Evolutionary conservation across 1,140 invertebrate genomes (phyloP).

Genomic region (Euwallacea fornicatus): DNA sequence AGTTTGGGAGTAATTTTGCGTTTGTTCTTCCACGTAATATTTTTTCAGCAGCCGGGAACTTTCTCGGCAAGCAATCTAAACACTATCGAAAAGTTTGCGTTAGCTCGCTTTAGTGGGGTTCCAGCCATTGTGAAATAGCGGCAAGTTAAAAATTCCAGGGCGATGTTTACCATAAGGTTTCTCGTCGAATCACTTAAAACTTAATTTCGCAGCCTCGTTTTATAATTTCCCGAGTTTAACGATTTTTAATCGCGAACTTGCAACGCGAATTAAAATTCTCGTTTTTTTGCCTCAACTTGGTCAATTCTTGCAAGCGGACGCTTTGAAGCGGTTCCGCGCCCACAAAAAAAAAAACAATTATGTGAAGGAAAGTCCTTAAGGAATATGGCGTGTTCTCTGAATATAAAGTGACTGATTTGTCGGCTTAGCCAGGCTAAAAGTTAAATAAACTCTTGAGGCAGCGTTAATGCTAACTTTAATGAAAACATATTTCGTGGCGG

Average conservation of each 20-base stretch:
- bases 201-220: conserved; percentile 1
- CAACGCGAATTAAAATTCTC: background rate
- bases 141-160: too few relatives aligned
- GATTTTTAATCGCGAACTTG: background rate
- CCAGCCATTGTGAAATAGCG: too few relatives aligned
- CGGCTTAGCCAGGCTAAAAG: conserved; percentile 26
- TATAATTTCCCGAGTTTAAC: background rate
- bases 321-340: background rate
- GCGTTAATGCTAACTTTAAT: conserved; percentile 21
- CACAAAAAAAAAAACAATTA: conserved; percentile 9
- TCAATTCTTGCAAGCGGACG: background rate
- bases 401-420: conserved; percentile 37
- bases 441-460: conserved; percentile 29
- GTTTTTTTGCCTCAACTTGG: background rate
- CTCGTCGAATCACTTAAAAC: background rate
- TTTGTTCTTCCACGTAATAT: too few relatives aligned
- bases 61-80: too few relatives aligned
- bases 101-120: too few relatives aligned
- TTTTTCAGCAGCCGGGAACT: too few relatives aligned
- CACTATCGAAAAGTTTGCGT: too few relatives aligned
- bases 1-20: too few relatives aligned
- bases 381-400: conserved; percentile 31
- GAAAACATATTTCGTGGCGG: conserved; percentile 14
- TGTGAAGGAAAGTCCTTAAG: conserved; percentile 18
- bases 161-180: too few relatives aligned